Base-by-base conservation (phyloP, 2,797 vertebrate genomes). In the Rhinoraja longicauda region DNA sequence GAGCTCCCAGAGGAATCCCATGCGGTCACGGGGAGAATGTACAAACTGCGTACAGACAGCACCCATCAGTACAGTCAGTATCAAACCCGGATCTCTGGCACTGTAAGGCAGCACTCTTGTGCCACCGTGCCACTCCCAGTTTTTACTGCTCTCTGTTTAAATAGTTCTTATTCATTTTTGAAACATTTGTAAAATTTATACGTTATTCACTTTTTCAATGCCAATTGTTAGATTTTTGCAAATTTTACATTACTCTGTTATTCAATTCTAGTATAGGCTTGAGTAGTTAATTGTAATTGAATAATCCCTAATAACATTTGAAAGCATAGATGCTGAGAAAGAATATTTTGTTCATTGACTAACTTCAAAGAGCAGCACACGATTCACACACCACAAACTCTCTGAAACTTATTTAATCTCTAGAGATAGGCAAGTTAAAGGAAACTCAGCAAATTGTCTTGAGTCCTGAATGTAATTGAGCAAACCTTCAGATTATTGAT, bases 401-500 rank as follows among this genome's bases (percentile, higher is more conserved):
- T 88, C 62, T 67, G 29, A 32, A 88, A 64, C 59, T 29, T 64
- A 64, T 29, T 88, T 88, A 21, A 88, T 88, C 62, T 36, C 59
- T 62, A 21, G 59, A 36, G 84, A 13, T 32, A 88, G 59, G 15
- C 62, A 88, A 88, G n/a, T 88, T 64, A 45, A 36, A n/a, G 64
- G 84, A 36, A 88, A 19, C 62, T 88, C n/a, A 36, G 84, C 32
- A 88, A 88, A 88, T 88, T 36, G 84, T 36, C 84, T 36, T 19
- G 59, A 36, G 32, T 62, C 59, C 17, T 67, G 84, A 88, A 88
- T 36, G 84, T 88, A 88, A 88, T 88, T 88, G 84, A 88, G 81
- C 59, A 59, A 84, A 59, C 81, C 81, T 78, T 84, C 81, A 84
- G 59, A 32, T 64, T 88, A 88, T 88, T 88, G 84, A 88, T 88